A percentile compares a stretch with the other conserved stretches of the same genome.
phyloP scores from a whole-genome alignment of 2,113 vertebrate species.

The Cygnus buccinator region DNA sequence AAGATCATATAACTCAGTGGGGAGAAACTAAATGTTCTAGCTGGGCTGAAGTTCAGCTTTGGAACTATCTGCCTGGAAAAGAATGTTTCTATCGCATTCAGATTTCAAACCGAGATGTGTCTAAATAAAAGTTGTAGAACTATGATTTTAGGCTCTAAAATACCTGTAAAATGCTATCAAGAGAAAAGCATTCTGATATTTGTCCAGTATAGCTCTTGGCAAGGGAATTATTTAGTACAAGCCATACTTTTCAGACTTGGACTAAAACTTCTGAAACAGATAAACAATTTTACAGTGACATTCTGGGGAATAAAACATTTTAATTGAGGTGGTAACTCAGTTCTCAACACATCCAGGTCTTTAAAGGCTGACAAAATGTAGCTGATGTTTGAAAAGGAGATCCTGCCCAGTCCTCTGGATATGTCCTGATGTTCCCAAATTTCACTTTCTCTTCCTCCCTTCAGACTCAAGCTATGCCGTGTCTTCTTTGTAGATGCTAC shows the following conservation, averaged over 20 bases:
- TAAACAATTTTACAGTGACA: neutral
- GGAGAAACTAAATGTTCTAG: neutral
- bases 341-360: neutral
- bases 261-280: neutral
- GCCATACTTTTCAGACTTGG: neutral
- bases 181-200: neutral
- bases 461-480: neutral
- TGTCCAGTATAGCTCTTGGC: neutral
- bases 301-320: neutral
- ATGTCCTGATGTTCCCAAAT: neutral
- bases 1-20: slow-evolving; percentile 22
- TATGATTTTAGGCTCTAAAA: neutral
- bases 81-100: neutral
- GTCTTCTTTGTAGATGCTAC: neutral
- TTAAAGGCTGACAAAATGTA: neutral
- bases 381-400: neutral
- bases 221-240: neutral
- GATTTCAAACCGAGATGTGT: neutral
- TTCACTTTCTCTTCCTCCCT: neutral
- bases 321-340: neutral
- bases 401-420: neutral
- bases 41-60: slow-evolving; percentile 19
- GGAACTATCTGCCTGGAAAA: neutral
- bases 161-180: neutral
- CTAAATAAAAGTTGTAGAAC: neutral